These are phyloP conservation scores for Drosophila algonquin DNA, from an alignment of 2,888 invertebrate species.

Conservation along the genomic window DNA sequence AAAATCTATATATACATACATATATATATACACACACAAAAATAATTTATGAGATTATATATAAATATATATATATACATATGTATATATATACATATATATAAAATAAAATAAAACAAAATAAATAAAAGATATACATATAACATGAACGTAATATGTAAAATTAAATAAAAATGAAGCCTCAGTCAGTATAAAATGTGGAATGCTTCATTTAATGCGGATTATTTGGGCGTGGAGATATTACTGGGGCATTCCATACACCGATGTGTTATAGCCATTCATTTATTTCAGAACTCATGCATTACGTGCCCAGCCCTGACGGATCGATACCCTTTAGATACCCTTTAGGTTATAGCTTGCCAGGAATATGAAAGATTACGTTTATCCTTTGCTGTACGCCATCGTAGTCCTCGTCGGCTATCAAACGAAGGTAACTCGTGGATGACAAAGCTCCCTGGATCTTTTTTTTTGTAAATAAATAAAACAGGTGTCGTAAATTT, in stretches of 20 bases:
- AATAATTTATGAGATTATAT: conserved; percentile 80
- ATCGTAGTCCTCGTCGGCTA: not conserved
- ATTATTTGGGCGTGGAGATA: conserved; percentile 4
- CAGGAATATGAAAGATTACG: not conserved
- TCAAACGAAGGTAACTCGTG: not conserved
- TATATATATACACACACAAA: conserved; percentile 50
- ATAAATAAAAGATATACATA: conserved; percentile 30
- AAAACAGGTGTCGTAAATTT: conserved; percentile 81
- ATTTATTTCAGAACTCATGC: not conserved
- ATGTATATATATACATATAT: conserved; percentile 41
- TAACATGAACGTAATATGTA: conserved; percentile 65
- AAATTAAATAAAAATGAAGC: conserved; percentile 83
- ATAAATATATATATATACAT: conserved; percentile 50
- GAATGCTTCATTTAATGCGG: conserved; percentile 45
- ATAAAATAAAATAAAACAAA: conserved; percentile 18
- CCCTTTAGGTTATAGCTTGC: no score
- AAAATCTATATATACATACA: conserved; percentile 42
- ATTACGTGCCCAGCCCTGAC: no score
- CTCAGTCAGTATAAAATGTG: conserved; percentile 84
- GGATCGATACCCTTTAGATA: no score
- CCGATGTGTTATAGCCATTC: no score
- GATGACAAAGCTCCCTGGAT: conserved; percentile 26
- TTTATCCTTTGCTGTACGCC: not conserved
- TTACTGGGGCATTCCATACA: no score
- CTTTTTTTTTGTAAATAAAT: conserved; percentile 65